Base-by-base conservation (phyloP, 2,888 invertebrate species). In the Scaeva pyrastri region DNA sequence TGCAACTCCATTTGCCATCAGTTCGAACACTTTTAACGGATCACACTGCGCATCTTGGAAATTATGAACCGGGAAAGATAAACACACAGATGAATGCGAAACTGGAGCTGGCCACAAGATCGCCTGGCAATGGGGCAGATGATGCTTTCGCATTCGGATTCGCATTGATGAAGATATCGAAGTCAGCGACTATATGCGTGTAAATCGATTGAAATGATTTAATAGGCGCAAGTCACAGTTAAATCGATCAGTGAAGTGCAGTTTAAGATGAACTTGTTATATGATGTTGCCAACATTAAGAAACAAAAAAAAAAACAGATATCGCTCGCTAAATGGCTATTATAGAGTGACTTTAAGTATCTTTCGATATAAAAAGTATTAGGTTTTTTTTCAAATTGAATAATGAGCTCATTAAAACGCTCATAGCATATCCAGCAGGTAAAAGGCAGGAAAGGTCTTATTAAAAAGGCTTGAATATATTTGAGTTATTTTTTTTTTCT, bases 141-240 rank as follows among this genome's bases (percentile, higher is more conserved):
- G 31, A 45, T 23, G 52, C n/a, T 31, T 31, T 31, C 8, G 31
- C 31, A 31, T 31, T 31, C n/a, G n/a, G n/a, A n/a, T n/a, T 43
- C 52, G 56, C 45, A 36, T 55, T 72, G 64, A 56, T 72, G 55
- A 55, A 60, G 62, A 70, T 60, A 36, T 71, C 62, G 19, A n/a
- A 16, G 64, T 52, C 31, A 7, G 31, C 31, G 6, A 7, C 52
- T 50, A n/a, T n/a, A n/a, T n/a, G 77, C 41, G 43, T 52, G 77
- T 70, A 16, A 58, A 77, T 48, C 26, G 71, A 62, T 55, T 58
- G 64, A 56, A 66, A 58, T 71, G 71, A 77, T 77, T 82, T 64
- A 77, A 84, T 70, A 56, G 56, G 21, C 74, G 16, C 71, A 56
- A 79, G 74, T 79, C 70, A 84, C 83, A 79, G 84, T 85, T 85